Evolutionary conservation across 2,888 invertebrate species (phyloP).

Genomic region (Heliconius ethilla): DNA sequence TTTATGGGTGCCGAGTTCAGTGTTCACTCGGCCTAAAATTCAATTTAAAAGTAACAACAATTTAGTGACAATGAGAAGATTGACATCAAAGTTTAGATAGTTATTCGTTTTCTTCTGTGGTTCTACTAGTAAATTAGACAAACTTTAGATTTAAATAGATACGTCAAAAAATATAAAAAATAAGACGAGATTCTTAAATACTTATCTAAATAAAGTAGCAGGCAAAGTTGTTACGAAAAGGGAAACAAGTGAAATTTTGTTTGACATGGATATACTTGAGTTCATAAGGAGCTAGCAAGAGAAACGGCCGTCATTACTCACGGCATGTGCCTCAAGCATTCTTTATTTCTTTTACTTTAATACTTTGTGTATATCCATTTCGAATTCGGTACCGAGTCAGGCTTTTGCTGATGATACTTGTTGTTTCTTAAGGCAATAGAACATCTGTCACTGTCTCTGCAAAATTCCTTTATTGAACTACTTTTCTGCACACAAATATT

Average conservation of each 20-base stretch:
- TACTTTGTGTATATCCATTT: slow-evolving; percentile 56
- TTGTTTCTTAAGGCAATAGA: slow-evolving; percentile 54
- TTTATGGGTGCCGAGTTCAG: too few relatives aligned
- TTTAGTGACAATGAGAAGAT: too few relatives aligned
- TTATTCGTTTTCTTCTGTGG: too few relatives aligned
- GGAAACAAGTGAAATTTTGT: slow-evolving; percentile 69
- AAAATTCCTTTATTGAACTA: slow-evolving; percentile 36
- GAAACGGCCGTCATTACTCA: slow-evolving; percentile 72
- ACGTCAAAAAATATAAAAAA: too few relatives aligned
- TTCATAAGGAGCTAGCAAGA: slow-evolving; percentile 70
- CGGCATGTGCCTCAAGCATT: slow-evolving; percentile 62
- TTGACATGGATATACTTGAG: slow-evolving; percentile 72
- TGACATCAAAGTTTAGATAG: too few relatives aligned
- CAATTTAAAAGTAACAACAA: too few relatives aligned
- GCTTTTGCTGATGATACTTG: slow-evolving; percentile 60
- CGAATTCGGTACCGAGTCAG: slow-evolving; percentile 62
- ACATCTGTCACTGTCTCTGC: slow-evolving; percentile 43
- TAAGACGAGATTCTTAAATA: not conserved
- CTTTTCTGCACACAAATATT: slow-evolving; percentile 14
- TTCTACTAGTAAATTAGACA: too few relatives aligned
- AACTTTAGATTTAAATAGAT: rapidly evolving
- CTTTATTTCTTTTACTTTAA: slow-evolving; percentile 57
- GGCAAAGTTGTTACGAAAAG: slow-evolving; percentile 55
- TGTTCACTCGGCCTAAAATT: too few relatives aligned
- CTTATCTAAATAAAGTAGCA: slow-evolving; percentile 32